phyloP scores from a whole-genome alignment of 2,797 vertebrate genomes.

The Anabas testudineus region DNA sequence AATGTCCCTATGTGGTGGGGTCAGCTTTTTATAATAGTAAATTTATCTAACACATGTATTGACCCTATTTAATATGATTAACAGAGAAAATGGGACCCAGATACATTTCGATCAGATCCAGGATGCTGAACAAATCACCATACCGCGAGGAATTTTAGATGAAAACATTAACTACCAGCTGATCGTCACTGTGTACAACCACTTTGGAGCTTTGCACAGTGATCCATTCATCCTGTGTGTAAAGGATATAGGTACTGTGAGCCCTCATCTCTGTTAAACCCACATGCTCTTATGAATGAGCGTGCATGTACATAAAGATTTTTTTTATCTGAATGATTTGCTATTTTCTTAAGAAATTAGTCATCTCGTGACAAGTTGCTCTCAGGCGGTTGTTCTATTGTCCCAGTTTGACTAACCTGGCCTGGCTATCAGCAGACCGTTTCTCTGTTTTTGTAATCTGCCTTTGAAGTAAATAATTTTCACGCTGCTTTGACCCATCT shows the following conservation, averaged over 20 bases:
- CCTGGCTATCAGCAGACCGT: constrained; percentile 6
- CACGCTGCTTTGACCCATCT: not conserved
- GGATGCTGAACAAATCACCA: constrained; percentile 9
- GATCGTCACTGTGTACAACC: constrained; percentile 83
- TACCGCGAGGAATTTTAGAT: constrained; percentile 57
- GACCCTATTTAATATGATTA: not conserved
- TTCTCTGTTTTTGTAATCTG: constrained; percentile 3
- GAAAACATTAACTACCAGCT: constrained; percentile 66
- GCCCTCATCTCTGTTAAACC: not conserved
- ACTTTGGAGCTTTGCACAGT: constrained; percentile 81
- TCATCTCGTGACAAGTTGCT: constrained; percentile 18
- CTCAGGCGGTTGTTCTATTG: constrained; percentile 5
- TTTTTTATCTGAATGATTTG: not conserved
- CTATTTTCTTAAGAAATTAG: constrained; percentile 21
- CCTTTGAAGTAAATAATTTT: constrained; percentile 5
- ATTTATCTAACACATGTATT: not conserved
- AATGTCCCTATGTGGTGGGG: not conserved
- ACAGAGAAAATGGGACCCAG: constrained; percentile 62
- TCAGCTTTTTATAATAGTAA: not conserved
- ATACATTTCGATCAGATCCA: constrained; percentile 6
- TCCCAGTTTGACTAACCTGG: constrained; percentile 43
- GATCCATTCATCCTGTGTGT: constrained; percentile 69
- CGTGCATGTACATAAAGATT: not conserved
- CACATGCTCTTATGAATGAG: not conserved
- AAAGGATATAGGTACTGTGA: constrained; percentile 81